phyloP scores from a whole-genome alignment of 2,888 invertebrate species.

The Clunio marinus region DNA sequence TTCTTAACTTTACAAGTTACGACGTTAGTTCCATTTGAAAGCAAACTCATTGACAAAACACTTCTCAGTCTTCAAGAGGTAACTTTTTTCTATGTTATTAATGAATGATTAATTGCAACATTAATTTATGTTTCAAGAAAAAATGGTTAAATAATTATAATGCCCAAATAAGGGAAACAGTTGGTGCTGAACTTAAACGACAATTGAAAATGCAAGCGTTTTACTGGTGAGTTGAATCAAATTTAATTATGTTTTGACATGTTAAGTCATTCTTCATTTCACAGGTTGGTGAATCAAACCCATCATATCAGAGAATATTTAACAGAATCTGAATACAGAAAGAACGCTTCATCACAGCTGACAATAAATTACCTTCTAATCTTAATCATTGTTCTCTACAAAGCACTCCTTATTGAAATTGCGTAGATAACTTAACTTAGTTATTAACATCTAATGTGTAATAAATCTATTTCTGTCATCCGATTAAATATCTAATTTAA shows the following conservation, averaged over 20 bases:
- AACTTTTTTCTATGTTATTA: conserved; percentile 43
- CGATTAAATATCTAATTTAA: too few relatives aligned
- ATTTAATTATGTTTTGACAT: too few relatives aligned
- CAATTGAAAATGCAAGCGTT: conserved; percentile 67
- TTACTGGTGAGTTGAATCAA: too few relatives aligned
- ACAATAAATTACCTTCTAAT: conserved; percentile 24
- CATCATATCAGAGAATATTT: conserved; percentile 59
- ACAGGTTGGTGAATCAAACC: conserved; percentile 81
- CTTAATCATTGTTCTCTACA: background rate
- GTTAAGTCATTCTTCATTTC: too few relatives aligned
- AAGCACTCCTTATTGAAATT: conserved; percentile 6
- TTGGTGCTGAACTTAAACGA: conserved; percentile 69
- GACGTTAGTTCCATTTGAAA: conserved; percentile 83
- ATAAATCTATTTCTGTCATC: too few relatives aligned
- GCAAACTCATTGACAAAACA: conserved; percentile 72
- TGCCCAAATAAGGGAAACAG: conserved; percentile 62
- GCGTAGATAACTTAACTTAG: too few relatives aligned
- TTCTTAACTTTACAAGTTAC: conserved; percentile 74
- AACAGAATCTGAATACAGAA: conserved; percentile 48
- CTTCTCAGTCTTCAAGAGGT: conserved; percentile 79
- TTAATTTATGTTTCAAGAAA: conserved; percentile 54
- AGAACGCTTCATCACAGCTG: background rate
- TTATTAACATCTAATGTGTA: too few relatives aligned
- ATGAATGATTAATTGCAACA: conserved; percentile 6
- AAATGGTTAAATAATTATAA: conserved; percentile 78